Evolutionary conservation across 1,140 invertebrate genomes (phyloP), one percentile per base, ranked within the genome.

Genomic region (Dinothrombium tinctorium): DNA sequence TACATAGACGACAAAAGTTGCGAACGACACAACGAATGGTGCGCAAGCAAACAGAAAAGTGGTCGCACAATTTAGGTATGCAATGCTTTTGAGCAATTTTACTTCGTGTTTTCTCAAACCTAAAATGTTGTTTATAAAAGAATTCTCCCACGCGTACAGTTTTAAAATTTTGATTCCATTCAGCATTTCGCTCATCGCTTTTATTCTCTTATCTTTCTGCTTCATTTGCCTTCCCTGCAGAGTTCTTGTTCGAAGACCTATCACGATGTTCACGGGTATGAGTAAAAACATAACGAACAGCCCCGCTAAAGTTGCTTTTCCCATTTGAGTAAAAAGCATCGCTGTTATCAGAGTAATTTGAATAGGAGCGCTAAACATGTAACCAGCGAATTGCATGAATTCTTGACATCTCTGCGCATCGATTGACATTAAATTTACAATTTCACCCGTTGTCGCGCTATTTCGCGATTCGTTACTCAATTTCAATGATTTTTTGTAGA

Each of bases 231-330:
- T 43, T 17, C 61, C 54, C 54, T 65, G 60, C 40, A 58, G 51
- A 41, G 53, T 52, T 50, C 62, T 59, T 1, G 50, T 46, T 36
- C 54, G 56, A 42, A 52, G 52, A 8, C 57, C 58, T 20, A 65
- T 52, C 11, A 56, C 22, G n/a, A 46, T 54, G 51, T 68, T 68
- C 23, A 67, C 17, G 6, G 63, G 63, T n/a, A 66, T 50, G 15
- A 65, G 36, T 4, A 62, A 17, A 31, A 89, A 72, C 82, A 95
- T 87, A 4, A 94, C 76, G 35, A 74, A 74, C 19, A 95, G 60
- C 29, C 86, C 86, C 25, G 87, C 77, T 2, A 95, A 59, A 6
- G 89, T 81, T 1, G 84, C 77, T 8, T 8, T n/a, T 1, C 87
- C 71, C 5, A 69, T 43, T 15, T 55, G 49, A 17, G 53, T 44